phyloP scores from a whole-genome alignment of 2,797 vertebrate genomes.

The Anguilla marmorata region DNA sequence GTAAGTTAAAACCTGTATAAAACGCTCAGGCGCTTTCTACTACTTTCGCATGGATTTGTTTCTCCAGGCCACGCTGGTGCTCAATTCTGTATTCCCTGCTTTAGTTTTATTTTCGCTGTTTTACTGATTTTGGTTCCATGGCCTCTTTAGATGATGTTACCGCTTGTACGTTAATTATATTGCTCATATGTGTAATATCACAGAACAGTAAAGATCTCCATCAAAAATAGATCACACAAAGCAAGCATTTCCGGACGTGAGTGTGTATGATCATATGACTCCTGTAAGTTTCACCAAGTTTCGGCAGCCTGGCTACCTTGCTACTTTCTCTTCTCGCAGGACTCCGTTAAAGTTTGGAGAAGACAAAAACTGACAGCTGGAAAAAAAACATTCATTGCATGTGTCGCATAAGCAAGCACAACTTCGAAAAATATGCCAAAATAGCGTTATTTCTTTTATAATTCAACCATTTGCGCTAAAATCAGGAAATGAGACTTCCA shows the following conservation, averaged over 20 bases:
- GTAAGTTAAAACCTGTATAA: constrained; percentile 9
- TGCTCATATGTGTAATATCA: neutral
- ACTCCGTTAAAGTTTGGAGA: neutral
- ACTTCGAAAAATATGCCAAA: neutral
- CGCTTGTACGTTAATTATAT: neutral
- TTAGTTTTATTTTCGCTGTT: neutral
- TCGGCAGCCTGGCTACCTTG: neutral
- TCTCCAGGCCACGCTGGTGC: neutral
- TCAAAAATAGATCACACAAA: neutral
- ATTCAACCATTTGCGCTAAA: neutral
- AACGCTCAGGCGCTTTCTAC: neutral
- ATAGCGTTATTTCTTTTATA: neutral
- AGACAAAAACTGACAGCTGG: neutral
- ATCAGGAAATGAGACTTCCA: neutral
- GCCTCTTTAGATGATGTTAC: neutral
- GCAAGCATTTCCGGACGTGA: constrained; percentile 2
- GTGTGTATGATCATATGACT: constrained; percentile 27
- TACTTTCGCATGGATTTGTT: neutral
- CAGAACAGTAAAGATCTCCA: neutral
- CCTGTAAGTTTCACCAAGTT: neutral
- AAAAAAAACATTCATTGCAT: neutral
- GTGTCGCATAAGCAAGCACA: neutral
- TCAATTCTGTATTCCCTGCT: neutral
- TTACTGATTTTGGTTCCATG: neutral
- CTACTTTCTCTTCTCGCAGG: neutral